These are phyloP conservation scores for Aspiorhynchus laticeps DNA, from an alignment of 2,113 vertebrate species.

Conservation along the genomic window DNA sequence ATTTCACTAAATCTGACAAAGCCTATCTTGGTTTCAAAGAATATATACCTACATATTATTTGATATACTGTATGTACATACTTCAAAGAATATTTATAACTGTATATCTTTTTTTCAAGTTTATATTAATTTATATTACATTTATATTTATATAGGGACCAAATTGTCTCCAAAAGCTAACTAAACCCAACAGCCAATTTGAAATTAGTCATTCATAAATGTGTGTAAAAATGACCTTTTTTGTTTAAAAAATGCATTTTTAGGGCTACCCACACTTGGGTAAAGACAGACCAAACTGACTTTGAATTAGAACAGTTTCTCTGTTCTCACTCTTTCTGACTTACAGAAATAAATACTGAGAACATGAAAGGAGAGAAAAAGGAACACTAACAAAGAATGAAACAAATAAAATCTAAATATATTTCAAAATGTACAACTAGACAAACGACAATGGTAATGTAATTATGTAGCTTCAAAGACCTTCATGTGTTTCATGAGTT, in stretches of 20 bases:
- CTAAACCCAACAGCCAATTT: neutral
- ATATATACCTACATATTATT: neutral
- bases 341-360: conserved; percentile 42
- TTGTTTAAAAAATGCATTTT: neutral
- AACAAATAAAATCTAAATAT: conserved; percentile 50
- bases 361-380: conserved; percentile 5
- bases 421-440: neutral
- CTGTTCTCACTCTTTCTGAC: conserved; percentile 39
- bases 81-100: too few relatives aligned
- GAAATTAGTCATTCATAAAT: neutral
- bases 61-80: neutral
- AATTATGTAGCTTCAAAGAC: conserved; percentile 27
- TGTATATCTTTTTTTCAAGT: too few relatives aligned
- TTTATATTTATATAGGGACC: neutral
- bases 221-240: neutral
- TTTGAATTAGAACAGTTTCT: conserved; percentile 38
- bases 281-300: conserved; percentile 32
- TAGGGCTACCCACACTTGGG: conserved; percentile 20
- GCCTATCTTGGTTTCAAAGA: neutral
- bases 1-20: neutral
- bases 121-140: neutral
- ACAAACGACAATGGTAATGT: neutral
- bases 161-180: neutral
- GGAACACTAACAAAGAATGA: conserved; percentile 34
- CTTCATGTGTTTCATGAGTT: neutral